Conservation (phyloP, 1,140 invertebrate species). For the Euwallacea fornicatus region DNA sequence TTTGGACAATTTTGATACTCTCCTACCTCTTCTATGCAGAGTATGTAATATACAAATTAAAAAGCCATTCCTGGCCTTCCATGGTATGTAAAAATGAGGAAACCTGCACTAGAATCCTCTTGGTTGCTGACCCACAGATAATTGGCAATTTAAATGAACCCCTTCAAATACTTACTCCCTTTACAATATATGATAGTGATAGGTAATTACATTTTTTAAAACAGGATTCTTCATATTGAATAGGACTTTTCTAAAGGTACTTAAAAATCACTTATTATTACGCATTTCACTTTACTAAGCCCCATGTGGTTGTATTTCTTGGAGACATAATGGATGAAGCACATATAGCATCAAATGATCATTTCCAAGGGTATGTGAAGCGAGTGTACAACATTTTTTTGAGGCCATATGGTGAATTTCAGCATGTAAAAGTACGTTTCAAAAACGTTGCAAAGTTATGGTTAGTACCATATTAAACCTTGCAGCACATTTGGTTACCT, state of each 20-base stretch:
- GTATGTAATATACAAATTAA: constrained; percentile 38
- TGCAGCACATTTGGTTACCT: constrained; percentile 81
- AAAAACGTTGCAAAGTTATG: neutral
- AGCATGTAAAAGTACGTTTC: constrained; percentile 31
- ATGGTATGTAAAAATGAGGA: constrained; percentile 56
- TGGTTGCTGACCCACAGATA: constrained; percentile 93
- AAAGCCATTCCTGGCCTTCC: constrained; percentile 55
- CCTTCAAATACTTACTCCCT: constrained; percentile 57
- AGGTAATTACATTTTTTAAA: constrained; percentile 55
- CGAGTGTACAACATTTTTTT: constrained; percentile 73
- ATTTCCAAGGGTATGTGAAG: constrained; percentile 71
- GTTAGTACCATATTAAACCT: neutral
- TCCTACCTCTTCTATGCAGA: constrained; percentile 36
- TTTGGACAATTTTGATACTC: constrained; percentile 33
- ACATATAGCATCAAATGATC: constrained; percentile 67
- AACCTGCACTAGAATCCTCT: constrained; percentile 70
- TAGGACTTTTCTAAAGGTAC: constrained; percentile 60
- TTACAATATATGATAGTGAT: constrained; percentile 79
- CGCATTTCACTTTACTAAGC: constrained; percentile 72
- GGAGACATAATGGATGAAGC: constrained; percentile 94
- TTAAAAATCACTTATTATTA: constrained; percentile 75
- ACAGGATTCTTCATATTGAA: neutral
- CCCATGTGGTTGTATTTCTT: constrained; percentile 84
- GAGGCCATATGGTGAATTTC: constrained; percentile 54
- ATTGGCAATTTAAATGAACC: constrained; percentile 74